phyloP scores from a whole-genome alignment of 2,113 vertebrate genomes.

The Oncorhynchus masou region DNA sequence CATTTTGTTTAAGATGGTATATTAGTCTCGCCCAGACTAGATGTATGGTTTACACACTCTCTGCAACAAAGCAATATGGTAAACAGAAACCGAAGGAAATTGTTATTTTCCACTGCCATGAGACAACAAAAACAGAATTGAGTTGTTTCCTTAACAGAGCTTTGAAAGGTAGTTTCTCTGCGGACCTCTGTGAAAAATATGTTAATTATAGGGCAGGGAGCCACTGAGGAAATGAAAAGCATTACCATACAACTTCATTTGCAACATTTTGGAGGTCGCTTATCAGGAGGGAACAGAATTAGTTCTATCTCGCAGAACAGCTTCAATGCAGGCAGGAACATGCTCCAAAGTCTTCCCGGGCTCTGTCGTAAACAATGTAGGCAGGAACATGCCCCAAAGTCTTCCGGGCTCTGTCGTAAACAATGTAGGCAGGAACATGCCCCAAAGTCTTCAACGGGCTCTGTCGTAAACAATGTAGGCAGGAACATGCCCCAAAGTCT shows the following conservation, averaged over 20 bases:
- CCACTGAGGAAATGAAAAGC: constrained; percentile 31
- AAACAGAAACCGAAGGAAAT: constrained; percentile 37
- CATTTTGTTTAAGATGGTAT: no score
- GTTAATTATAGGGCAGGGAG: constrained; percentile 45
- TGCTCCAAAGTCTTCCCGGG: constrained; percentile 6
- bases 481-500: no score
- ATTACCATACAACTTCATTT: constrained; percentile 27
- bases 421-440: no score
- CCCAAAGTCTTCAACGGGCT: no score
- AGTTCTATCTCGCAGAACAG: constrained; percentile 10
- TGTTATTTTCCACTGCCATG: constrained; percentile 20
- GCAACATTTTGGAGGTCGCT: constrained; percentile 8
- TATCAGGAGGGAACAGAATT: background rate
- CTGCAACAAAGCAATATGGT: constrained; percentile 20
- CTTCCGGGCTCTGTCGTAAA: no score
- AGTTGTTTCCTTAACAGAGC: constrained; percentile 38
- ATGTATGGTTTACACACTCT: background rate
- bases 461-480: no score
- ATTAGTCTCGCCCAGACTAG: no score
- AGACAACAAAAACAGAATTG: constrained; percentile 18
- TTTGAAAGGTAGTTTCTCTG: constrained; percentile 36
- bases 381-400: no score
- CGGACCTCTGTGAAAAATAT: constrained; percentile 32
- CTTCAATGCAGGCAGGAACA: background rate
- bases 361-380: no score